Evolutionary conservation across 2,797 vertebrate species (phyloP), one percentile per base, ranked within the genome.

Genomic region (Merluccius polli): DNA sequence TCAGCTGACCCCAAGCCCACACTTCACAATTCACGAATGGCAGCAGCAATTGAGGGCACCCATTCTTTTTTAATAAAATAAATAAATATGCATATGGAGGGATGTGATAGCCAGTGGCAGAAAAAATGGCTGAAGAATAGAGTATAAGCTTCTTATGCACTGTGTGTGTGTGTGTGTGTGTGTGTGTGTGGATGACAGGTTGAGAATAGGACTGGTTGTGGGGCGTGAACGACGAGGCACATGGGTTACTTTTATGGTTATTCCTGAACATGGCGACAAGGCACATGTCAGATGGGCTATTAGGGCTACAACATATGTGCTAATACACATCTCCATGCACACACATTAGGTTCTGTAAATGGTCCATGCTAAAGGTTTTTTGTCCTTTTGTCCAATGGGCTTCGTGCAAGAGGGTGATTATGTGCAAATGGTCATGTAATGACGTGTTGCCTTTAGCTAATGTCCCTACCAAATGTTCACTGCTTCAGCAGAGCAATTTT

Each of bases 341-440:
- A 71, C 70, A 76, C 78, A 74, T 31, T 71, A n/a, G 35, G 69
- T 76, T 81, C 79, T 87, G 78, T 76, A 89, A 88, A 88, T 88
- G 90, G 84, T 72, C 85, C 85, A 74, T 87, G 83, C 77, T 79
- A 82, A 82, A 79, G 72, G 70, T 77, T 44, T 65, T 83, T 75
- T 87, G 85, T 89, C 86, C 52, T 24, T 74, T 32, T n/a, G 72
- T 74, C 59, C 90, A 84, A 75, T 89, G 86, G 87, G 90, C 77
- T 87, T 81, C 82, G 85, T 81, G 83, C 86, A 88, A 91, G 90
- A 86, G 88, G 88, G 87, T 88, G 87, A 91, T 91, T 89, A 91
- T 86, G 87, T 86, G 80, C 85, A 90, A 90, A 91, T 87, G 89
- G 77, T 88, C 85, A 84, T 84, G 87, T 90, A 89, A 91, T 89